Conservation (phyloP, 1,140 invertebrate species). For the Sycobia sp. region DNA sequence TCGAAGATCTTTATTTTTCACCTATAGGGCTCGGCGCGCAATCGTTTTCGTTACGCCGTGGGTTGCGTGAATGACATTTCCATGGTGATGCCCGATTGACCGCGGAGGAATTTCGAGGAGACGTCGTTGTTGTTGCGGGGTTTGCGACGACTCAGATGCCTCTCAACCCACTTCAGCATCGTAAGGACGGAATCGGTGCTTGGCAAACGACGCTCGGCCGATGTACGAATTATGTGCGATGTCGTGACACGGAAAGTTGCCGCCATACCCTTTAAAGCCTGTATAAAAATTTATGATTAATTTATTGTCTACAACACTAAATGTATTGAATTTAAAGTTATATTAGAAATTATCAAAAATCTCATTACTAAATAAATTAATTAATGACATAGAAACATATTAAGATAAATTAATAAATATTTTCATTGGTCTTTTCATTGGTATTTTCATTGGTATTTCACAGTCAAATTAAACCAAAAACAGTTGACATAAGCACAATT, state of each 20-base stretch:
- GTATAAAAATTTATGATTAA: constrained; percentile 7
- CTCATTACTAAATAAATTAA: too few relatives aligned
- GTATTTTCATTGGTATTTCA: too few relatives aligned
- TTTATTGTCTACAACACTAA: constrained; percentile 5
- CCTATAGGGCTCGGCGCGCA: background rate
- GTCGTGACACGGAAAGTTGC: constrained; percentile 87
- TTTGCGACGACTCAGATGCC: constrained; percentile 78
- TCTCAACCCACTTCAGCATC: constrained; percentile 87
- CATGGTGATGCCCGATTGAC: constrained; percentile 71
- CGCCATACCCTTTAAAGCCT: constrained; percentile 88
- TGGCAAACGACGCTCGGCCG: constrained; percentile 81
- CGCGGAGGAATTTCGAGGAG: constrained; percentile 65
- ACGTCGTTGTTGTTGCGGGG: constrained; percentile 63
- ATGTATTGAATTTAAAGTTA: constrained; percentile 6
- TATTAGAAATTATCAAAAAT: too few relatives aligned
- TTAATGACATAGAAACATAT: background rate
- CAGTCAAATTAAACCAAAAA: too few relatives aligned
- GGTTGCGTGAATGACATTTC: constrained; percentile 70
- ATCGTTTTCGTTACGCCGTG: constrained; percentile 20
- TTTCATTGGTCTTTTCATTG: too few relatives aligned
- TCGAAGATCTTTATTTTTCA: background rate
- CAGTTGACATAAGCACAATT: too few relatives aligned
- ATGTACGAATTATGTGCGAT: constrained; percentile 83
- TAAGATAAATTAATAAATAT: background rate
- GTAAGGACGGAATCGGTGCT: constrained; percentile 87